Base-by-base conservation (phyloP, 2,113 vertebrate species). In the Melanotaenia duboulayi region DNA sequence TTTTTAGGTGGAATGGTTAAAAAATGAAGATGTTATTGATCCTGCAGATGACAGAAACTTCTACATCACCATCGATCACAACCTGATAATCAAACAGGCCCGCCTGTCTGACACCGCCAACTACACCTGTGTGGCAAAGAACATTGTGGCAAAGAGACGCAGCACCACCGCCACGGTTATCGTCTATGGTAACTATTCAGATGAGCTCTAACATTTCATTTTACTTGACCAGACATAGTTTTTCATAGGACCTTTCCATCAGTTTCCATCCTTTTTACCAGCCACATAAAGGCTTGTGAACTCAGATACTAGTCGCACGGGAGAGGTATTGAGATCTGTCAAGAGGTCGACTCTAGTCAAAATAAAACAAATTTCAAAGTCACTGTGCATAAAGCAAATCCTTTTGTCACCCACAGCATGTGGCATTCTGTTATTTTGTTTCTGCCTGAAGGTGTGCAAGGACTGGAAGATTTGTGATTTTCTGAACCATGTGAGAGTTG, bases 11-110 rank as follows among this genome's bases (percentile, higher is more conserved):
- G 97, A 99, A 82, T 99, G 98, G 98, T 83, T 99, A 76, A 99
- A 98, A 90, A 98, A 99, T 0, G 97, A 99, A 90, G 97, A 99
- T 37, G 87, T 99, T 46, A 99, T 99, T 2, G 97, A 99, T 81
- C 97, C 98, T 0, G 95, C 95, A 0, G 97, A 97, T 68, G 98
- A 99, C 87, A 90, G 96, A n/a, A 99, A 99, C 90, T 99, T 99
- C 92, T 99, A 99, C 87, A 98, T 99, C 89, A 99, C 98, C 76
- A 98, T 99, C 1, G 98, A 99, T 85, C 97, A 99, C 92, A 99
- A 99, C 89, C 93, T 99, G 83, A 99, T 99, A 92, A 99, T 99
- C 85, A 99, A 99, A 87, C 98, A 99, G 90, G 97, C 98, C 11
- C 96, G 98, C 1, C 96, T 99, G 52, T 98, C 97, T 0, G 98